Evolutionary conservation across 2,113 vertebrate genomes (phyloP).

Genomic region (Oryzias woworae): DNA sequence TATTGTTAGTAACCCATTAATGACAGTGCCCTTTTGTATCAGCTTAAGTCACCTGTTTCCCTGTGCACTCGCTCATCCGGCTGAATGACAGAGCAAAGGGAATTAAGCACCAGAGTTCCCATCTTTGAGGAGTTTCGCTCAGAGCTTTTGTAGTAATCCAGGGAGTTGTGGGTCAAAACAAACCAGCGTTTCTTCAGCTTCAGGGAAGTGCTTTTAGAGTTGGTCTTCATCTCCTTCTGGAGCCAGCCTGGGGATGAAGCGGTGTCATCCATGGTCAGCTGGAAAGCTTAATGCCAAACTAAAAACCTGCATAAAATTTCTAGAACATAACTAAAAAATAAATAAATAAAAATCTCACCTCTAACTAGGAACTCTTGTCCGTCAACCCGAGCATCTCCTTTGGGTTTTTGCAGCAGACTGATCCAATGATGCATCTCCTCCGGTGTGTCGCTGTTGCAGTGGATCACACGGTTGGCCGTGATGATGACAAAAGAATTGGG

Average conservation of each 20-base stretch:
- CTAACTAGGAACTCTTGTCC: slow-evolving; percentile 91
- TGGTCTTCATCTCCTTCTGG: slow-evolving; percentile 89
- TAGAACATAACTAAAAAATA: too few species aligned
- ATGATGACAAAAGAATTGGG: slow-evolving; percentile 95
- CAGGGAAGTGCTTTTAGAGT: slow-evolving; percentile 85
- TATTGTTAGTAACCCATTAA: too few species aligned
- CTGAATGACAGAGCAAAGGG: slow-evolving; percentile 88
- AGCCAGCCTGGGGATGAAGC: slow-evolving; percentile 82
- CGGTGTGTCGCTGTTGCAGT: slow-evolving; percentile 90
- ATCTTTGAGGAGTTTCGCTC: slow-evolving; percentile 89
- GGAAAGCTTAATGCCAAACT: too few species aligned
- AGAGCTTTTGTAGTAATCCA: slow-evolving; percentile 90
- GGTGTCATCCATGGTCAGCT: too few species aligned
- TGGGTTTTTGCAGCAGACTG: slow-evolving; percentile 90
- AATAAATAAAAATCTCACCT: slow-evolving; percentile 66
- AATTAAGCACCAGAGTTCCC: slow-evolving; percentile 90
- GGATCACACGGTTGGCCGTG: slow-evolving; percentile 91
- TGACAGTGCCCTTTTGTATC: not conserved
- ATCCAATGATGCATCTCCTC: slow-evolving; percentile 98
- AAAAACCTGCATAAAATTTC: too few species aligned
- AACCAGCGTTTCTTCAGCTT: slow-evolving; percentile 95
- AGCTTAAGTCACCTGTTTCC: slow-evolving; percentile 82
- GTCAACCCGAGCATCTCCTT: slow-evolving; percentile 87
- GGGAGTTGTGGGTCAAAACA: slow-evolving; percentile 86
- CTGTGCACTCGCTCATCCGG: slow-evolving; percentile 86